phyloP scores from a whole-genome alignment of 2,113 vertebrate genomes.

The Stictonetta naevosa region DNA sequence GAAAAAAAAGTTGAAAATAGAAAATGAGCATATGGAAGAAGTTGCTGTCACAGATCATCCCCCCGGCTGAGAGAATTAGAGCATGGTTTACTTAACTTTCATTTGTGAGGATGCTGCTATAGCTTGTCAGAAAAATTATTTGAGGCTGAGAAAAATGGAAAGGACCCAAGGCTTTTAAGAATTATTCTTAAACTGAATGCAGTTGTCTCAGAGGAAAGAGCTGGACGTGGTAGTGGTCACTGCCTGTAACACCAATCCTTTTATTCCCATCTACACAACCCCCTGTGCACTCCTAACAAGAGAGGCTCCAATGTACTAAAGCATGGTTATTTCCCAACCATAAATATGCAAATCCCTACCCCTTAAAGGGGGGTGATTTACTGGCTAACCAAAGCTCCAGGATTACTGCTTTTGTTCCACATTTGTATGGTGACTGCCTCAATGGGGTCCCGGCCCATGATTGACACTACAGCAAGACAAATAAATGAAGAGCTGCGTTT shows the following conservation, averaged over 20 bases:
- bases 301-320: not conserved
- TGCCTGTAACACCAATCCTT: not conserved
- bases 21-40: constrained; percentile 46
- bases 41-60: constrained; percentile 11
- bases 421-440: not conserved
- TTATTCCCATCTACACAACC: not conserved
- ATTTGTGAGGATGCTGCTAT: not conserved
- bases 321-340: constrained; percentile 2
- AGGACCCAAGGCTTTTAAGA: not conserved
- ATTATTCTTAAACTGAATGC: not conserved
- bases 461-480: not conserved
- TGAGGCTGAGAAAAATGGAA: not conserved
- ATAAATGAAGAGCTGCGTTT: not conserved
- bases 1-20: constrained; percentile 27
- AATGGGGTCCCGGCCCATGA: not conserved
- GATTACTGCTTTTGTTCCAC: constrained; percentile 41
- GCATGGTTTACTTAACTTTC: not conserved
- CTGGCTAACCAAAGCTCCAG: not conserved
- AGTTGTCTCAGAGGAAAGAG: not conserved
- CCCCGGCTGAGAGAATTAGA: constrained; percentile 29
- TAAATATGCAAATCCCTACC: constrained; percentile 6
- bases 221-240: not conserved
- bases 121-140: constrained; percentile 50
- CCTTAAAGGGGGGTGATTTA: not conserved
- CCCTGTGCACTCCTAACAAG: not conserved